Conservation (phyloP, 1,140 invertebrate species). For the Solen grandis region DNA sequence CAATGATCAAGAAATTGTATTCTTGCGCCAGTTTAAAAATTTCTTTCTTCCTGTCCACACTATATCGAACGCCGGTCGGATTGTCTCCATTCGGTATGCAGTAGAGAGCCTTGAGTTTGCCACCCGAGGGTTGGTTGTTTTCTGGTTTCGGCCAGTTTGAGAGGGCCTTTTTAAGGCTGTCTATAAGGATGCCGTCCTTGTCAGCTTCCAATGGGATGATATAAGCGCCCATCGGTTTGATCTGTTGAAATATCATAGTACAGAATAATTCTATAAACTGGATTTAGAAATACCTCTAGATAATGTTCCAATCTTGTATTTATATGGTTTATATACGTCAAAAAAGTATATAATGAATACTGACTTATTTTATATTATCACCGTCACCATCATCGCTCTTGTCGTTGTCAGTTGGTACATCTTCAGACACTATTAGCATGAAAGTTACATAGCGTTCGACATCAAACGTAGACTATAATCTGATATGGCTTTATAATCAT, state of each 20-base stretch:
- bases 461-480: too few species aligned
- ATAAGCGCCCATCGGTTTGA: conserved; percentile 12
- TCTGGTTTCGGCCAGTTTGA: conserved; percentile 65
- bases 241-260: conserved; percentile 47
- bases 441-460: too few species aligned
- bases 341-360: too few species aligned
- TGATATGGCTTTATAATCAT: too few species aligned
- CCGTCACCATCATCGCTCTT: too few species aligned
- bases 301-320: too few species aligned
- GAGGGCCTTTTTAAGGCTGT: conserved; percentile 37
- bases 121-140: conserved; percentile 43
- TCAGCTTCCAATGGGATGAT: conserved; percentile 41
- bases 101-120: conserved; percentile 81
- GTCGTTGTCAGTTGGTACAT: too few species aligned
- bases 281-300: too few species aligned
- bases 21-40: conserved; percentile 88
- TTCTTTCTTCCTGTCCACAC: conserved; percentile 84
- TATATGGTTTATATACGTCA: too few species aligned
- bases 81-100: conserved; percentile 85
- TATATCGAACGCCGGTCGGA: conserved; percentile 86
- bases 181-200: conserved; percentile 49
- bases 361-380: too few species aligned
- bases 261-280: too few species aligned
- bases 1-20: conserved; percentile 89
- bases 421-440: too few species aligned